Base-by-base conservation (phyloP, 2,888 invertebrate genomes). In the Diplazon laetatorius region DNA sequence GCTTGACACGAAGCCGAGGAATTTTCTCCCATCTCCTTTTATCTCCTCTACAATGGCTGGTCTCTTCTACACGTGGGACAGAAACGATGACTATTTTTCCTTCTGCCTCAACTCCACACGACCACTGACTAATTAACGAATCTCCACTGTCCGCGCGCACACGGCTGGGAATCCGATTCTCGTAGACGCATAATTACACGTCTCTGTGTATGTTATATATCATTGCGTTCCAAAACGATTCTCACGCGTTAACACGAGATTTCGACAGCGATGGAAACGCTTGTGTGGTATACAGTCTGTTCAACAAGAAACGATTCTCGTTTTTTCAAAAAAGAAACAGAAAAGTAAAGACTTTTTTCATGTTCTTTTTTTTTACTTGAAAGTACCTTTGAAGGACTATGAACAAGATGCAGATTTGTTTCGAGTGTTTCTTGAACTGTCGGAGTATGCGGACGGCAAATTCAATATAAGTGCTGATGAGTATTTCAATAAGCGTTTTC, bases 201-300 rank as follows among this genome's bases (percentile, higher is more conserved):
- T 18, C 55, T 14, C 2, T 14, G 39, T 44, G 14, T 57, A 39
- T 59, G 22, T 66, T 76, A 65, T 70, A 62, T 76, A 71, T 75
- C 42, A 68, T 72, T 68, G 50, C 30, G 35, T 10, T 16, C 35
- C 50, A 71, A 79, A 72, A 75, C 72, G 68, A 68, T 75, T 79
- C 75, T 79, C 75, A 76, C 78, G 72, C 78, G 68, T 75, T 71
- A 78, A 78, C 71, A 75, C 75, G 78, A 71, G 37, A 55, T 48
- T n/a, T 6, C 30, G 6, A 30, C 66, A 75, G 71, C 68, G 79
- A 69, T 76, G 65, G 18, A 59, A 73, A 66, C 55, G n/a, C n/a
- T n/a, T n/a, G n/a, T n/a, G n/a, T n/a, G n/a, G n/a, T n/a, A n/a
- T n/a, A n/a, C n/a, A n/a, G n/a, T n/a, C n/a, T n/a, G n/a, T n/a